Evolutionary conservation across 2,797 vertebrate species (phyloP), one percentile per base, ranked within the genome.

Genomic region (Schizopygopsis pylzovi): DNA sequence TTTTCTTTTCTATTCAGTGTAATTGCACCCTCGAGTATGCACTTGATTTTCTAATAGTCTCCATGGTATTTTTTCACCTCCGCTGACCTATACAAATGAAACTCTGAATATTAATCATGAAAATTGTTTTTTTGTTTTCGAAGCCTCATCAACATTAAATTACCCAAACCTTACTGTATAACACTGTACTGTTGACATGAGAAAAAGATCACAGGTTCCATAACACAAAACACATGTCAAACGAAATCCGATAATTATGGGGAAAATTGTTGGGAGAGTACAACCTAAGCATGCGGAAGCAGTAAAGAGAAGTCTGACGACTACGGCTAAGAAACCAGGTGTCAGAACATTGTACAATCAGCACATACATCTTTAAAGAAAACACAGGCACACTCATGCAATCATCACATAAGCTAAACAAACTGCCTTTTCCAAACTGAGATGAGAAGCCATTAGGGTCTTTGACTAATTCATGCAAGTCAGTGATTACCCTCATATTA

Each of bases 391-490:
- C 72, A 15, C 61, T 65, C 85, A 45, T 25, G 43, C 49, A 85
- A 79, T 83, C 73, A 85, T 87, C 63, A 87, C 73, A 87, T 61
- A 81, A 63, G 79, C 67, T 76, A 68, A 81, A 87, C 83, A 86
- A 87, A 91, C 73, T 84, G 82, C 71, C 63, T 79, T 90, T 89
- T 83, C 68, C 77, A 91, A 89, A 91, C 86, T 54, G 79, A 91
- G 88, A 18, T 70, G 82, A 87, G 82, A 88, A 86, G 47, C 65
- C 86, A 90, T 87, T 83, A 83, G 13, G 45, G 18, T 63, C n/a
- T 87, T 52, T 83, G 73, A 87, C 87, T 83, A 82, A 90, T 78
- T 87, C 81, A 68, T 70, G 54, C 41, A 61, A 72, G 75, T 73
- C 47, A 71, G 65, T 54, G 47, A 56, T 79, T 47, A 84, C 25